Base-by-base conservation (phyloP, 1,140 invertebrate genomes). In the Sinella curviseta region DNA sequence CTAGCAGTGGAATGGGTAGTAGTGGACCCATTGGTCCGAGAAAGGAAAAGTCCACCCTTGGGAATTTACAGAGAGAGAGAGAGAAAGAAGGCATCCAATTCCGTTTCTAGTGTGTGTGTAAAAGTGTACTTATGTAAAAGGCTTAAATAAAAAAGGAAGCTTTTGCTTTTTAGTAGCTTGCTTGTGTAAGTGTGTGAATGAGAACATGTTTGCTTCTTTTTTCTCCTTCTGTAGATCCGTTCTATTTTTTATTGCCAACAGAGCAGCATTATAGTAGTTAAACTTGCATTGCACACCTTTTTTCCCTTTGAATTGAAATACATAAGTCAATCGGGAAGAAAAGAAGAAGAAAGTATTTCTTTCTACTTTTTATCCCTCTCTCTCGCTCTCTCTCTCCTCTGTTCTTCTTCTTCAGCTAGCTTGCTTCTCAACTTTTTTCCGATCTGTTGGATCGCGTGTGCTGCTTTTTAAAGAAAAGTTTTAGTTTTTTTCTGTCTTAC, bases 221-320 rank as follows among this genome's bases (percentile, higher is more conserved):
- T 65, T 65, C 26, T 17, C 8, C 39, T 48, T 20, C 20, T 48
- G 39, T 20, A 48, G 39, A 48, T 48, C 39, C 39, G 39, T 48
- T 48, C 39, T 48, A 48, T 48, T 65, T 65, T 65, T 65, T 65
- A 65, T 65, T 65, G 57, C 57, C 24, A 70, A 33, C 3, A 33
- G 12, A 70, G 26, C 30, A 70, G 28, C 26, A n/a, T 70, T 60
- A 8, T 8, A 17, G 30, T 33, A 8, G 4, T 70, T 70, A 31
- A 70, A 65, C 57, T 70, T 70, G 65, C 65, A 65, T 65, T 70
- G 65, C 65, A 70, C 65, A 70, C 65, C 65, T 70, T 70, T 70
- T 70, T 33, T 70, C 65, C 31, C 30, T 24, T 70, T 33, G 4
- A 33, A 70, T n/a, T 65, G 30, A 70, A 70, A 70, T 70, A 70